A percentile compares a stretch with the other conserved stretches of the same genome.
phyloP scores from a whole-genome alignment of 2,113 vertebrate species.

The Numida meleagris region DNA sequence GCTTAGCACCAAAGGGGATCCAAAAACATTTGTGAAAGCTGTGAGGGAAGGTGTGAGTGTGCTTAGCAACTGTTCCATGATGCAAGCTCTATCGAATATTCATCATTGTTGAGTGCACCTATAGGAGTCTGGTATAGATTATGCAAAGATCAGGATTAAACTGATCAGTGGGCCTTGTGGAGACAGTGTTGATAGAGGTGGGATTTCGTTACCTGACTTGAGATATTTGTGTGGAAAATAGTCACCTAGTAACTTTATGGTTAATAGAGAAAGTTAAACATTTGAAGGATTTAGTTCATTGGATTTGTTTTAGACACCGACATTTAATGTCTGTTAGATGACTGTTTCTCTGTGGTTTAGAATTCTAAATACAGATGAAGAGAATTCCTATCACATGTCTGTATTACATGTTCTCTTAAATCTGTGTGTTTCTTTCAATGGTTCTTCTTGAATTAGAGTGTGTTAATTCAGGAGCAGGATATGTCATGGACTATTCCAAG shows the following conservation, averaged over 20 bases:
- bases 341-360: neutral
- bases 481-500: neutral
- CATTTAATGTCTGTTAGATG: fast-evolving
- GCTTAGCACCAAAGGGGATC: neutral
- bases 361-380: neutral
- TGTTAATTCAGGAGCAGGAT: neutral
- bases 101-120: neutral
- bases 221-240: neutral
- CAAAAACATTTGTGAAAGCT: neutral
- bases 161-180: neutral
- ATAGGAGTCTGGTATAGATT: neutral
- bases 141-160: neutral
- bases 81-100: neutral
- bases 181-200: neutral
- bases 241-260: neutral
- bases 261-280: neutral
- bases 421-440: neutral
- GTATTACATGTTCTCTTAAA: neutral
- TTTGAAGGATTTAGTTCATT: neutral
- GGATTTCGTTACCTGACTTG: neutral
- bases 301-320: neutral
- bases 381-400: neutral
- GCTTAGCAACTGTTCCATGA: neutral
- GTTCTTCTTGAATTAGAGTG: neutral
- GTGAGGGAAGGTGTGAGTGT: neutral